A percentile compares a stretch with the other conserved stretches of the same genome.
Evolutionary conservation across 2,888 invertebrate species (phyloP).

Genomic region (Aphodius sticticus): DNA sequence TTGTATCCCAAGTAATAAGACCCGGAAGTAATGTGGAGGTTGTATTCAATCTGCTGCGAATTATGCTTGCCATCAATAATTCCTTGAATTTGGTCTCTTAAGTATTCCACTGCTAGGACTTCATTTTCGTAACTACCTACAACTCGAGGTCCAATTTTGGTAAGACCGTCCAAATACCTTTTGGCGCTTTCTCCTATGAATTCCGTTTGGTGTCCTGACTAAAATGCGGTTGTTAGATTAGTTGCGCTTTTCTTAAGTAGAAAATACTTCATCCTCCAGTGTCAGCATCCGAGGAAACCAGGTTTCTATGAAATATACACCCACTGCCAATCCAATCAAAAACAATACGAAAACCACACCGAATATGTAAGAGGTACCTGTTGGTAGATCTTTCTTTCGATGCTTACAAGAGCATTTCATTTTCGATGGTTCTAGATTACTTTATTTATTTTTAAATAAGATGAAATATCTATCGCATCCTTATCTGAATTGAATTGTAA

Average conservation of each 20-base stretch:
- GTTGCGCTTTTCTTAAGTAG: background rate
- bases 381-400: constrained; percentile 18
- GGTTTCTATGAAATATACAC: constrained; percentile 12
- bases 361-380: background rate
- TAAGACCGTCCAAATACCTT: constrained; percentile 67
- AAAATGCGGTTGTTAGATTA: constrained; percentile 12
- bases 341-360: constrained; percentile 16
- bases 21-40: constrained; percentile 74
- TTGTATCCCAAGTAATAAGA: constrained; percentile 77
- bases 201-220: constrained; percentile 57
- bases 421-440: background rate
- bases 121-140: constrained; percentile 86
- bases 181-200: constrained; percentile 77
- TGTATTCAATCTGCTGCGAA: constrained; percentile 68
- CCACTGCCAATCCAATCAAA: background rate
- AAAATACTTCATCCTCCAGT: constrained; percentile 5
- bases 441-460: background rate
- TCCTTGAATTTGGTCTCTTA: constrained; percentile 64
- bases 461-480: background rate
- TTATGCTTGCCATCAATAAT: constrained; percentile 64
- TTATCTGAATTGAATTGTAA: background rate
- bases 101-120: constrained; percentile 70
- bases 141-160: constrained; percentile 73
- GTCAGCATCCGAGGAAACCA: constrained; percentile 11
- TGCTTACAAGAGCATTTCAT: background rate